A percentile compares a stretch with the other conserved stretches of the same genome.
phyloP scores from a whole-genome alignment of 2,888 invertebrate species.

The Spilosoma lubricipeda region DNA sequence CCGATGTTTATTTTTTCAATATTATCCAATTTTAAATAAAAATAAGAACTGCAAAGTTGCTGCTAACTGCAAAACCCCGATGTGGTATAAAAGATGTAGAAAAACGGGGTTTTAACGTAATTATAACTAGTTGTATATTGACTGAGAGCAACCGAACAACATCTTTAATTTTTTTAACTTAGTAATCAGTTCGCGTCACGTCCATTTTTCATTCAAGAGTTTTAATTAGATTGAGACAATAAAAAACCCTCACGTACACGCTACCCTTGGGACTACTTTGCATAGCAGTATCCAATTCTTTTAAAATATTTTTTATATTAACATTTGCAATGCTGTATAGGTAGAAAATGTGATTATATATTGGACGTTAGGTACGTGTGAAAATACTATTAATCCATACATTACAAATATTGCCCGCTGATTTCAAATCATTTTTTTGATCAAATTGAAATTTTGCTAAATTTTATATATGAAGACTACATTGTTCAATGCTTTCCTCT shows the following conservation, averaged over 20 bases:
- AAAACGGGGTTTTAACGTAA: background rate
- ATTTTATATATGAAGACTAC: too few species aligned
- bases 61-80: background rate
- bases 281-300: slow-evolving; percentile 35
- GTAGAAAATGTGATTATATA: background rate
- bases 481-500: too few species aligned
- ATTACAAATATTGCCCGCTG: too few species aligned
- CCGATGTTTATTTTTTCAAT: background rate
- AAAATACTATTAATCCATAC: background rate
- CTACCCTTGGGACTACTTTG: slow-evolving; percentile 39
- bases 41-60: too few species aligned
- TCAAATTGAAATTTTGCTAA: too few species aligned
- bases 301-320: background rate
- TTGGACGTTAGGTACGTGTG: background rate
- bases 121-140: background rate
- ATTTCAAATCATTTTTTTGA: too few species aligned
- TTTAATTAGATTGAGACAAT: slow-evolving; percentile 48
- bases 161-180: slow-evolving; percentile 39
- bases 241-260: slow-evolving; percentile 47
- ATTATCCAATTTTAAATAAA: background rate
- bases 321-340: background rate
- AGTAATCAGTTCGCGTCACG: slow-evolving; percentile 42
- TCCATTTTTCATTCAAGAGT: slow-evolving; percentile 46
- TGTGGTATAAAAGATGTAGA: background rate
- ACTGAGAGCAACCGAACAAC: background rate